Percentiles rank a stretch among this genome's conserved stretches.
These are phyloP conservation scores for Monopterus albus DNA, from an alignment of 2,113 vertebrate genomes.

Conservation along the genomic window DNA sequence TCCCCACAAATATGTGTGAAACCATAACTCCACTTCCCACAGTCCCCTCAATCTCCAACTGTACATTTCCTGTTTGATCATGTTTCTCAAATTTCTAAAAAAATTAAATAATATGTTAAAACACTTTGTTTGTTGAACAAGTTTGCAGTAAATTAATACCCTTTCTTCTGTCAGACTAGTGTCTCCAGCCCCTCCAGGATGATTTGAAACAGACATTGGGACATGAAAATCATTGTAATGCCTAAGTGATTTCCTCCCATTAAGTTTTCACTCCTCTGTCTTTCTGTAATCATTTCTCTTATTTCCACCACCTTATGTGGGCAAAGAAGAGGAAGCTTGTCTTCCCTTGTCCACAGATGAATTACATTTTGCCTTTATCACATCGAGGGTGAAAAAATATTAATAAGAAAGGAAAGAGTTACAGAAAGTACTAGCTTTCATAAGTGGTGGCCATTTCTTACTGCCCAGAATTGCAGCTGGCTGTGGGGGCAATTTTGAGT, in stretches of 20 bases:
- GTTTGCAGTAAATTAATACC: conserved; percentile 48
- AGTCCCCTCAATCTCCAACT: not conserved
- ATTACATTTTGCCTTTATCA: conserved; percentile 79
- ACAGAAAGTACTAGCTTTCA: conserved; percentile 62
- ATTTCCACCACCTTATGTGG: conserved; percentile 74
- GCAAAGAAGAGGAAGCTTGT: conserved; percentile 69
- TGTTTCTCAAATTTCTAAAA: not conserved
- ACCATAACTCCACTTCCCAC: not conserved
- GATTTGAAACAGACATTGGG: conserved; percentile 77
- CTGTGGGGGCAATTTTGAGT: conserved; percentile 48
- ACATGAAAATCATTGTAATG: conserved; percentile 82
- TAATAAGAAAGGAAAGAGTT: conserved; percentile 66
- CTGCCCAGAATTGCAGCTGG: conserved; percentile 20
- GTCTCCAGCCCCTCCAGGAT: conserved; percentile 52
- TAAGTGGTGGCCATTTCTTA: conserved; percentile 59
- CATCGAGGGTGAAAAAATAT: conserved; percentile 51
- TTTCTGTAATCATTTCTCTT: conserved; percentile 81
- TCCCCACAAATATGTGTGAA: not conserved
- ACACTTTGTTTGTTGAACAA: not conserved
- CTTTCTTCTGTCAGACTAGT: conserved; percentile 33
- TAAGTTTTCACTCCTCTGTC: conserved; percentile 73
- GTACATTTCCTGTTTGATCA: not conserved
- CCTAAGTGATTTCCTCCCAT: conserved; percentile 83
- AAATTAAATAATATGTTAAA: conserved; percentile 18
- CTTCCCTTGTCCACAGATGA: conserved; percentile 74